Conservation (phyloP, 2,888 invertebrate species). For the Aelia acuminata region DNA sequence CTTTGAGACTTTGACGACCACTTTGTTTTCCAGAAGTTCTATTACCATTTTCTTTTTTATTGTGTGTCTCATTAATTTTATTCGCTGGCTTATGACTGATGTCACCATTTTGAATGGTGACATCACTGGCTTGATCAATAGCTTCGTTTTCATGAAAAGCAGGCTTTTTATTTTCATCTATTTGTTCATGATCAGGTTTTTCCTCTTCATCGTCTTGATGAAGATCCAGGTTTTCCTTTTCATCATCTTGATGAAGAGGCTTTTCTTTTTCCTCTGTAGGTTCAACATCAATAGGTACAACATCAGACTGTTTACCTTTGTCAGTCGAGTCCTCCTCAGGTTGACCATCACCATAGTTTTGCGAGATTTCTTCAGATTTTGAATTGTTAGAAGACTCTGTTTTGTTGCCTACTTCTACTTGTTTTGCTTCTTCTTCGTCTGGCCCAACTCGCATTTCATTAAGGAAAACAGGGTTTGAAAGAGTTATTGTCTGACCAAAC, state of each 20-base stretch:
- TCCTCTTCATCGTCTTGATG: neutral
- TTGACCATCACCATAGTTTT: slow-evolving; percentile 22
- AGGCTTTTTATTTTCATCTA: neutral
- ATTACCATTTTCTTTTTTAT: neutral
- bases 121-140: neutral
- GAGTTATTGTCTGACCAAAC: slow-evolving; percentile 60
- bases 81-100: neutral
- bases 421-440: slow-evolving; percentile 19
- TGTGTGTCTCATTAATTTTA: neutral
- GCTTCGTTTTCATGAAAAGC: neutral
- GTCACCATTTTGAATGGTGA: neutral
- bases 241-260: neutral
- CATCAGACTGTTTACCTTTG: slow-evolving; percentile 16
- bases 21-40: slow-evolving; percentile 21
- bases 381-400: neutral
- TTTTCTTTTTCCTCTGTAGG: neutral
- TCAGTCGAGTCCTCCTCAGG: neutral
- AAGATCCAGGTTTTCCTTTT: neutral
- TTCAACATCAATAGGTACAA: neutral
- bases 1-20: slow-evolving; percentile 44
- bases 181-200: neutral
- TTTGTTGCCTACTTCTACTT: neutral
- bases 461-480: slow-evolving; percentile 43
- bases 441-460: slow-evolving; percentile 7
- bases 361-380: slow-evolving; percentile 31